Percentiles rank a stretch among this genome's conserved stretches.
Evolutionary conservation across 2,797 vertebrate genomes (phyloP).

Genomic region (Dermochelys coriacea): DNA sequence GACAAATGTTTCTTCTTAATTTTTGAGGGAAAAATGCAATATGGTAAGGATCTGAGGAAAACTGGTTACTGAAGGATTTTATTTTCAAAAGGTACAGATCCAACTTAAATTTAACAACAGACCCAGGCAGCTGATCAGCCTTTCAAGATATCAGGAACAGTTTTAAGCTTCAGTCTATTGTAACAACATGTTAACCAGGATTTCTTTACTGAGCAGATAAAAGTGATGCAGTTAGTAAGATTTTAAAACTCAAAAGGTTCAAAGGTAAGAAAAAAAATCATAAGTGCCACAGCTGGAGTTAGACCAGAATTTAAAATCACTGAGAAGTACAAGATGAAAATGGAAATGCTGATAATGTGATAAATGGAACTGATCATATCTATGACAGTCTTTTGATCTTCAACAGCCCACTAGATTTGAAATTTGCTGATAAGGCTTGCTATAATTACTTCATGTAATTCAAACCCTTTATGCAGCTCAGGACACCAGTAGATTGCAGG

Average conservation of each 20-base stretch:
- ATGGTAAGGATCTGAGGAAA: background rate
- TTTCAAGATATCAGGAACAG: background rate
- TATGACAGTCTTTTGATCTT: constrained; percentile 62
- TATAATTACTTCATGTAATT: constrained; percentile 49
- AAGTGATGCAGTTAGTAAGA: constrained; percentile 9
- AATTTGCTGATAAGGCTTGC: constrained; percentile 56
- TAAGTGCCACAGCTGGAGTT: constrained; percentile 13
- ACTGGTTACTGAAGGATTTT: constrained; percentile 5
- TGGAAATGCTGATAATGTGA: constrained; percentile 30
- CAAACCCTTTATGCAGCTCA: background rate
- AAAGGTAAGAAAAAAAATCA: background rate
- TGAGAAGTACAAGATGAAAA: constrained; percentile 63
- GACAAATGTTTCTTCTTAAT: constrained; percentile 20
- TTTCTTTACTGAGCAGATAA: constrained; percentile 26
- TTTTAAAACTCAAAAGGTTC: constrained; percentile 12
- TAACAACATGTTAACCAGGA: constrained; percentile 12
- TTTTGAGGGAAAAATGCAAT: constrained; percentile 2
- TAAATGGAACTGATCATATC: constrained; percentile 58
- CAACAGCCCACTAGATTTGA: constrained; percentile 40
- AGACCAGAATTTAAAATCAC: background rate
- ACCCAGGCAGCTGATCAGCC: background rate
- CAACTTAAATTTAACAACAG: background rate
- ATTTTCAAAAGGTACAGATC: constrained; percentile 37
- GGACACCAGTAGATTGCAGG: background rate
- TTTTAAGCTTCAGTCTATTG: constrained; percentile 22